These are phyloP conservation scores for Grammomys dolichurus DNA, from an alignment of 2,113 vertebrate species.

Conservation along the genomic window DNA sequence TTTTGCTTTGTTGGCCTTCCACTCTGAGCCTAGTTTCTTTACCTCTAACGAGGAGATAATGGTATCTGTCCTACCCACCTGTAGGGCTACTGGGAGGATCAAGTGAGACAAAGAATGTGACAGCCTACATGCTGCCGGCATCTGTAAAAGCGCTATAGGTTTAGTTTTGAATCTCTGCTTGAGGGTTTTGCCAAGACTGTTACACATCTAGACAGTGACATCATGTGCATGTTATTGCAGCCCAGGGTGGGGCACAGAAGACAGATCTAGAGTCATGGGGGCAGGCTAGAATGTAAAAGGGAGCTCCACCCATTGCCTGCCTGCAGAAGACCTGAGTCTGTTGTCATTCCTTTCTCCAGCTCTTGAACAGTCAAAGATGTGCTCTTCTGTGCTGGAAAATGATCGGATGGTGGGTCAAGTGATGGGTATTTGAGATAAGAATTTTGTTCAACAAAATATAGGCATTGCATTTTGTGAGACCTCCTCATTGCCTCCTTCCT, in stretches of 20 bases:
- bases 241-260: constrained; percentile 56
- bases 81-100: neutral
- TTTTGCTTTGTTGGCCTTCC: constrained; percentile 1
- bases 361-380: constrained; percentile 5
- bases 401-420: neutral
- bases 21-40: neutral
- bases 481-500: neutral
- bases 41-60: neutral
- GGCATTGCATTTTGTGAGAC: constrained; percentile 5
- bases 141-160: neutral
- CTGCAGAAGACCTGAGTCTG: constrained; percentile 14
- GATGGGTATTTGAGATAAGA: neutral
- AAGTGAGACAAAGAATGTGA: neutral
- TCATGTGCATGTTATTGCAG: constrained; percentile 43
- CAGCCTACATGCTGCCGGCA: neutral
- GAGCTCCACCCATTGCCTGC: constrained; percentile 21
- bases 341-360: neutral
- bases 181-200: constrained; percentile 45
- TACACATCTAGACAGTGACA: constrained; percentile 62
- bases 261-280: neutral
- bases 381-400: neutral
- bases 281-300: neutral
- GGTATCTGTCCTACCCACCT: neutral
- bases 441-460: neutral
- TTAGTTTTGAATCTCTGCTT: constrained; percentile 63